Percentiles rank a stretch among this genome's conserved stretches.
These are phyloP conservation scores for Anolis apletophallus DNA, from an alignment of 2,797 vertebrate species.

Conservation along the genomic window DNA sequence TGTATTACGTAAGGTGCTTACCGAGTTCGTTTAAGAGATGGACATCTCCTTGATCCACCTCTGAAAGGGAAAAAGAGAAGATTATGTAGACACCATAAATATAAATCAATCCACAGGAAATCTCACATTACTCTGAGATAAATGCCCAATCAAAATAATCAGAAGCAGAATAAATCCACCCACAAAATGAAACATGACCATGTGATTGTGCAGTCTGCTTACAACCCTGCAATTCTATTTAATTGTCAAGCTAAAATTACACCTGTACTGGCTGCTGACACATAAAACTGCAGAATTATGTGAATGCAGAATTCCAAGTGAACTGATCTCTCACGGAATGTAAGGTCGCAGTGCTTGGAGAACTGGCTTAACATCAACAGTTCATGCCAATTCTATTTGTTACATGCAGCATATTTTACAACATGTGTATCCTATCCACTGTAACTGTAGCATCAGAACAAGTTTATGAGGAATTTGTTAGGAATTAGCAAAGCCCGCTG, in stretches of 20 bases:
- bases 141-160: neutral
- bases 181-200: neutral
- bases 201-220: too few species aligned
- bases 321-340: neutral
- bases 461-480: neutral
- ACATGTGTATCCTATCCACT: neutral
- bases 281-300: neutral
- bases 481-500: neutral
- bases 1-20: slow-evolving; percentile 70
- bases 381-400: neutral
- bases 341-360: neutral
- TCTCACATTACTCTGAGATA: neutral
- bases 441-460: neutral
- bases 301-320: neutral
- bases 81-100: slow-evolving; percentile 37
- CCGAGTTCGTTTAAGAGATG: slow-evolving; percentile 72
- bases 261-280: neutral
- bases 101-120: neutral
- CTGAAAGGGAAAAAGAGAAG: slow-evolving; percentile 65
- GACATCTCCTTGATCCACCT: slow-evolving; percentile 70
- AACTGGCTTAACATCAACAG: neutral
- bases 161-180: neutral
- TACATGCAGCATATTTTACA: neutral
- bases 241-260: neutral
- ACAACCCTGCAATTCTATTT: neutral